phyloP scores from a whole-genome alignment of 35 echinoderm and acorn worm genomes.

The Diadema setosum region DNA sequence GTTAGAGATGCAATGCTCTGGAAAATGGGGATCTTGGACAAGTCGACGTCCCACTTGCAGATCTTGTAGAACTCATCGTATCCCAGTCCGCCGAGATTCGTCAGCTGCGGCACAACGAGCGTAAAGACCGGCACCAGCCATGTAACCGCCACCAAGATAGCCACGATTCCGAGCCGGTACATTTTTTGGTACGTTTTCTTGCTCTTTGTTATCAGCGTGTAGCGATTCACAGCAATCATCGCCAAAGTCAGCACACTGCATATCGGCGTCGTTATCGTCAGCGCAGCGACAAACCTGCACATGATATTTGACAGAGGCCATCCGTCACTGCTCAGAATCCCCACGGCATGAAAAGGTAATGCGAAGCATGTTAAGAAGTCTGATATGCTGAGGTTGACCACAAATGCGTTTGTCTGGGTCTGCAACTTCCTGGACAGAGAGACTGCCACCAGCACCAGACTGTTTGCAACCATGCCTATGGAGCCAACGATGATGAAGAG shows the following conservation, averaged over 20 bases:
- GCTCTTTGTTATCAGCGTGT: background rate
- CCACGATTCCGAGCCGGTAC: background rate
- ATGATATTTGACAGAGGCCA: background rate
- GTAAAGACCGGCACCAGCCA: background rate
- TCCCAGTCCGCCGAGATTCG: background rate
- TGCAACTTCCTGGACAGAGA: background rate
- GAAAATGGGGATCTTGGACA: background rate
- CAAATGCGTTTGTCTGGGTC: background rate
- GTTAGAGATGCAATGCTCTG: background rate
- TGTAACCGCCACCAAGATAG: background rate
- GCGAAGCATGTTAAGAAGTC: conserved; percentile 15
- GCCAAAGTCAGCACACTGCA: background rate
- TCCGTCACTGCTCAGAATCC: background rate
- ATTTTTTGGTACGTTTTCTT: conserved; percentile 2
- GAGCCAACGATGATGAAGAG: background rate
- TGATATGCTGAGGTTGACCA: conserved; percentile 4
- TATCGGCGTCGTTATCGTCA: background rate
- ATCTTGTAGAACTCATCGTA: background rate
- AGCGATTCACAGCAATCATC: background rate
- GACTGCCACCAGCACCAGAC: background rate
- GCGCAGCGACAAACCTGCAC: background rate
- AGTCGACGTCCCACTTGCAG: background rate
- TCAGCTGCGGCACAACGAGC: background rate
- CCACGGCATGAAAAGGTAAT: background rate
- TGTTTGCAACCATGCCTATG: conserved; percentile 3